These are phyloP conservation scores for Plectropomus leopardus DNA, from an alignment of 2,113 vertebrate species.

Conservation along the genomic window DNA sequence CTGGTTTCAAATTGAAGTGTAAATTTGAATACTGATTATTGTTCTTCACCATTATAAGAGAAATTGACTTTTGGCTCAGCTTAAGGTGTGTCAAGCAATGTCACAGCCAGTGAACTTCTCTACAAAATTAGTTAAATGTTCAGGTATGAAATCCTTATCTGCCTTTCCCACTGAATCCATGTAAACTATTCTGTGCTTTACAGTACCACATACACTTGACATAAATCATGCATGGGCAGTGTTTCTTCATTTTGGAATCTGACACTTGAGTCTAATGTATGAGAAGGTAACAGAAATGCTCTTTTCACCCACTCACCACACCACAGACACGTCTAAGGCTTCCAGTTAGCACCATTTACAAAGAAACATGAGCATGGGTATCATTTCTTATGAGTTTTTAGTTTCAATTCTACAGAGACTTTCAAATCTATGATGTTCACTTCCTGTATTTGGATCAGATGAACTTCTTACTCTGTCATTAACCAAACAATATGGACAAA, in stretches of 20 bases:
- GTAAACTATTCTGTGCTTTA: not conserved
- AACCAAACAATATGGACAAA: not conserved
- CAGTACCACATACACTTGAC: not conserved
- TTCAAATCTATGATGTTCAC: not conserved
- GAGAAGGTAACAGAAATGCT: not conserved
- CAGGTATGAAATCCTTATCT: not conserved
- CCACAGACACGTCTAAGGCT: constrained; percentile 48
- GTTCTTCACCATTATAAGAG: not conserved
- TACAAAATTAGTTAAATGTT: not conserved
- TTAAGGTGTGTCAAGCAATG: not conserved
- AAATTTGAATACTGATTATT: not conserved
- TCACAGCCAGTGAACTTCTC: not conserved
- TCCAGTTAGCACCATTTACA: constrained; percentile 38
- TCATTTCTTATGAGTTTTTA: not conserved
- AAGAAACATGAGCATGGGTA: constrained; percentile 1
- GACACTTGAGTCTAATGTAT: not conserved
- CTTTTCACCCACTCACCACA: constrained; percentile 43
- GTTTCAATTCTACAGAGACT: constrained; percentile 27
- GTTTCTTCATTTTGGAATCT: constrained; percentile 8
- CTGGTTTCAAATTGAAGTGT: not conserved
- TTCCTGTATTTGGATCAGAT: not conserved
- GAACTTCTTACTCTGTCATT: not conserved
- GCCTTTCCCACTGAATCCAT: not conserved
- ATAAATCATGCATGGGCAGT: no score
- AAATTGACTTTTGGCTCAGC: no score